Conservation (phyloP, 2,797 vertebrate genomes). For the Hyperoplus lanceolatus region DNA sequence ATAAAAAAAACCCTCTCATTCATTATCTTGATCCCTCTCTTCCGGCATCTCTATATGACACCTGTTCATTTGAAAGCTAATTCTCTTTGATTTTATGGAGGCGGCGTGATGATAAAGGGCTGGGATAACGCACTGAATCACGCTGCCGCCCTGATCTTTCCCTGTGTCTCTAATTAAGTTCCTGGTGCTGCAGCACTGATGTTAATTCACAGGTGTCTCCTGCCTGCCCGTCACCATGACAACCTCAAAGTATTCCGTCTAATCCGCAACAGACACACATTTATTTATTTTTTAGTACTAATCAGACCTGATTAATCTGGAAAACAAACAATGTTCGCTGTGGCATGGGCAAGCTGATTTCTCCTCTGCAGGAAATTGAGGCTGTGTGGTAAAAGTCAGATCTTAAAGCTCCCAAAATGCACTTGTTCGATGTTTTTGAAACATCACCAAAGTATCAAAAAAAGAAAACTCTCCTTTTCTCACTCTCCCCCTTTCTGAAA, state of each 20-base stretch:
- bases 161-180: constrained; percentile 83
- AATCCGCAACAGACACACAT: constrained; percentile 59
- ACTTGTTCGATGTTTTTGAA: no score
- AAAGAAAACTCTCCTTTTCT: no score
- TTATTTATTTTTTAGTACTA: constrained; percentile 49
- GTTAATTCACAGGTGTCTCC: constrained; percentile 88
- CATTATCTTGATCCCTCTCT: constrained; percentile 6
- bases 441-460: no score
- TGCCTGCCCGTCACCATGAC: constrained; percentile 83
- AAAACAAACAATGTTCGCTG: constrained; percentile 70
- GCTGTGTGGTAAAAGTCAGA: constrained; percentile 57
- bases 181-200: constrained; percentile 72
- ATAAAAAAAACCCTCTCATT: neutral
- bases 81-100: constrained; percentile 81
- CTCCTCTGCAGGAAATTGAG: constrained; percentile 66
- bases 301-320: constrained; percentile 79
- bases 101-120: constrained; percentile 75
- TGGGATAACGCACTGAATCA: constrained; percentile 53
- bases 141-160: constrained; percentile 59
- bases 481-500: no score
- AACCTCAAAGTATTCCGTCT: constrained; percentile 81
- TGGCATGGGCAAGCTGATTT: constrained; percentile 59
- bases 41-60: constrained; percentile 48
- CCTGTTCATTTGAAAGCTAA: constrained; percentile 77
- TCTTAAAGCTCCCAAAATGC: constrained; percentile 33